Evolutionary conservation across 2,113 vertebrate species (phyloP).

Genomic region (Dipodomys merriami): DNA sequence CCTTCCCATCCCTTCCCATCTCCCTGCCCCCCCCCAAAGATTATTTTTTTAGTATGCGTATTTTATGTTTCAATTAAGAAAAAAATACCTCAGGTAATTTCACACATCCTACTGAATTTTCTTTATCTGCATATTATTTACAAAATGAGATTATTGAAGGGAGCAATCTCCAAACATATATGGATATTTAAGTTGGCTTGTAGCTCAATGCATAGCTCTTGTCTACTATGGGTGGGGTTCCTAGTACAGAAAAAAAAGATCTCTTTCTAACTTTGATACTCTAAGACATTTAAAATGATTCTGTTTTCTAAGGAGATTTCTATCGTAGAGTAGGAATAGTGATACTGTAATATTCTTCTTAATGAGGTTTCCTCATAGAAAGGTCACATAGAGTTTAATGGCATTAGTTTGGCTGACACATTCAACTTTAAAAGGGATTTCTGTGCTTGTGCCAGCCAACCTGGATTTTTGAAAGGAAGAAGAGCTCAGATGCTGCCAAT

Average conservation of each 20-base stretch:
- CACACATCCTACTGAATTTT: not conserved
- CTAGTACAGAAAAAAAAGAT: not conserved
- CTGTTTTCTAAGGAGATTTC: slow-evolving; percentile 50
- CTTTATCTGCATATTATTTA: slow-evolving; percentile 25
- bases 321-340: not conserved
- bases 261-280: not conserved
- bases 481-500: slow-evolving; percentile 32
- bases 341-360: slow-evolving; percentile 34
- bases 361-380: slow-evolving; percentile 52
- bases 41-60: not conserved
- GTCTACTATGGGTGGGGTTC: not conserved
- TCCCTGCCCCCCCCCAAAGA: too few relatives aligned
- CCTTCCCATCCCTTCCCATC: too few relatives aligned
- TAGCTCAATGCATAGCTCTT: not conserved
- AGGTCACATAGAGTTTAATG: slow-evolving; percentile 69
- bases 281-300: slow-evolving; percentile 12
- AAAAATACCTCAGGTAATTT: not conserved
- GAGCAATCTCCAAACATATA: not conserved
- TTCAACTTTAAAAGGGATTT: slow-evolving; percentile 44
- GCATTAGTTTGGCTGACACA: slow-evolving; percentile 38
- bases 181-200: not conserved
- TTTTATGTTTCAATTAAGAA: slow-evolving; percentile 15
- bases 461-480: not conserved
- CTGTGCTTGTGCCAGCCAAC: not conserved
- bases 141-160: slow-evolving; percentile 29